Base-by-base conservation (phyloP, 92 coral and sea anemone species). In the Parazoanthus atlanticus region DNA sequence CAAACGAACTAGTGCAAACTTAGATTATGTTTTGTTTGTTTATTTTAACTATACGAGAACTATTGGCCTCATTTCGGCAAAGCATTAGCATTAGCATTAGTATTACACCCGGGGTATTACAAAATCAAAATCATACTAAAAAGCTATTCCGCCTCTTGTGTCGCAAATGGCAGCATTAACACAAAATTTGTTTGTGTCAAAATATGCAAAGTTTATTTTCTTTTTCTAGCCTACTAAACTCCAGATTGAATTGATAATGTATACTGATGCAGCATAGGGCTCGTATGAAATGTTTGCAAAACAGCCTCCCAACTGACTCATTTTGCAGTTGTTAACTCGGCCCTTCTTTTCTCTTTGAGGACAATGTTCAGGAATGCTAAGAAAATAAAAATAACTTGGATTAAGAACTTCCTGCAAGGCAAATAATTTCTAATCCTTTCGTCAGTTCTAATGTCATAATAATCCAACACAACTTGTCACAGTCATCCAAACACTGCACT, bases 381-480 rank as follows among this genome's bases (percentile, higher is more conserved):
- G 26, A 64, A 65, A 25, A 41, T 69, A 67, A 43, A 84, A 71
- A 46, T 81, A 79, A 32, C 82, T 74, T 80, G 74, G 80, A 81
- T 89, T 84, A 84, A 72, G 78, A 84, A 70, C 78, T 84, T 84
- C 87, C 90, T 85, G 86, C 89, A 80, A 78, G 66, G n/a, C 34
- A 80, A 86, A 89, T 69, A 88, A 85, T 26, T 85, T 66, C 32
- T 92, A 92, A 92, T 92, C 94, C 92, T 81, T 76, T 74, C 88
- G 90, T 78, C 90, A 92, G 87, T 81, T 81, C 84, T 29, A 58
- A 70, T 86, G 94, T 89, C 90, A 86, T 88, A 78, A 88, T 85
- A 92, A 86, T 86, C 94, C 86, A 86, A 81, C 86, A 88, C 88
- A n/a, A 67, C 40, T 29, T 91, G 73, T 66, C 89, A 61, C 25